Evolutionary conservation across 1,140 invertebrate genomes (phyloP), one percentile per base, ranked within the genome.

Genomic region (Steinernema khuongi): DNA sequence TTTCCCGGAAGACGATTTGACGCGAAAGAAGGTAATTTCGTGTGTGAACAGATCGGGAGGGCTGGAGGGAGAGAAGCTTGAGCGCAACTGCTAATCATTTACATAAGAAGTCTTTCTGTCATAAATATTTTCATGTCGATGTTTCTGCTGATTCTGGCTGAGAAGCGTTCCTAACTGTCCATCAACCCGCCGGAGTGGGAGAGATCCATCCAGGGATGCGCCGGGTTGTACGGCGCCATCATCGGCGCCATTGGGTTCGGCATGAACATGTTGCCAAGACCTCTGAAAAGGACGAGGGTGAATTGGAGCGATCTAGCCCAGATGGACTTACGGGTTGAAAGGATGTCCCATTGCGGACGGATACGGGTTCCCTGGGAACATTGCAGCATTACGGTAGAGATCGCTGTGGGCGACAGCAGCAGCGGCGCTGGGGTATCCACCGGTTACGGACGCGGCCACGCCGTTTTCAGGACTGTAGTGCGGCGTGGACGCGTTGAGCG

Each of bases 281-380:
- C 22, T 14, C 36, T 41, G 36, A 41, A 41, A 41, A 11, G 36
- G 36, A n/a, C n/a, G 7, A 41, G 7, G 36, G 36, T 41, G n/a
- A 41, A 11, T 41, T 7, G n/a, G 7, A 41, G n/a, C 7, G 36
- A 41, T 11, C 7, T 41, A n/a, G 36, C n/a, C 22, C 4, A 60
- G 26, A 60, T 41, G 7, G 19, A 26, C 50, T 60, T 60, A 60
- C 50, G 50, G 11, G 26, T 60, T 60, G 50, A 60, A 60, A 7
- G 50, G 50, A 60, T 60, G 50, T n/a, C 50, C 50, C 50, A 60
- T 60, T n/a, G n/a, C n/a, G 26, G 50, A 14, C 50, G 14, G 50
- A 60, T 60, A 60, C 50, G 50, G 50, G 36, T 41, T 41, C 22
- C 50, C 50, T 14, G 50, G 50, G 50, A 60, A 60, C 50, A 60